A percentile compares a stretch with the other conserved stretches of the same genome.
Evolutionary conservation across 2,888 invertebrate species (phyloP).

Genomic region (Lobophora halterata): DNA sequence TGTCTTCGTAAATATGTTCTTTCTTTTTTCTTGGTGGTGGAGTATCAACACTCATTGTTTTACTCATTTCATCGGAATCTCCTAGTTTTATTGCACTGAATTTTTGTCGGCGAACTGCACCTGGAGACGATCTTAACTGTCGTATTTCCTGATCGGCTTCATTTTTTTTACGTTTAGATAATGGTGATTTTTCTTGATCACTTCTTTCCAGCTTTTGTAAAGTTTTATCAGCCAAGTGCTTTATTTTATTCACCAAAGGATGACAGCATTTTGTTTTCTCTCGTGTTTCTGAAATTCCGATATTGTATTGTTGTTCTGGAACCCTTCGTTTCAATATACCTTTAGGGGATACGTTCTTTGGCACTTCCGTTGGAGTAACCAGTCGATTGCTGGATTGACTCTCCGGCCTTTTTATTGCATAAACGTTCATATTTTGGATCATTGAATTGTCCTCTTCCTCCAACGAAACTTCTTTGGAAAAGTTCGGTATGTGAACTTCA

Average conservation of each 20-base stretch:
- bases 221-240: constrained; percentile 83
- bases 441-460: constrained; percentile 70
- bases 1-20: constrained; percentile 84
- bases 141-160: constrained; percentile 82
- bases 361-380: constrained; percentile 54
- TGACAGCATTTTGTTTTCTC: constrained; percentile 80
- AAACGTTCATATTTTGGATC: constrained; percentile 43
- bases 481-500: constrained; percentile 72
- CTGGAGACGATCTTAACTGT: constrained; percentile 82
- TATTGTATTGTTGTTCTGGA: constrained; percentile 62
- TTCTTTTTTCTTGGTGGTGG: constrained; percentile 74
- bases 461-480: constrained; percentile 71
- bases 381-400: constrained; percentile 51
- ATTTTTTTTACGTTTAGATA: constrained; percentile 70
- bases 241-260: constrained; percentile 83
- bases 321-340: constrained; percentile 77
- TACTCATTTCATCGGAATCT: constrained; percentile 76
- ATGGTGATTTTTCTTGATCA: constrained; percentile 66
- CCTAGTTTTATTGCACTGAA: constrained; percentile 75
- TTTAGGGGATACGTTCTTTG: constrained; percentile 72
- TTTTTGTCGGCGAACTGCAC: constrained; percentile 78
- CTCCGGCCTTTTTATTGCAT: constrained; percentile 54
- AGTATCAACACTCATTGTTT: constrained; percentile 66
- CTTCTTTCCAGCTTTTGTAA: constrained; percentile 74
- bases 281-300: constrained; percentile 67